A percentile compares a stretch with the other conserved stretches of the same genome.
These are phyloP conservation scores for Pelecanus crispus DNA, from an alignment of 2,113 vertebrate genomes.

Conservation along the genomic window DNA sequence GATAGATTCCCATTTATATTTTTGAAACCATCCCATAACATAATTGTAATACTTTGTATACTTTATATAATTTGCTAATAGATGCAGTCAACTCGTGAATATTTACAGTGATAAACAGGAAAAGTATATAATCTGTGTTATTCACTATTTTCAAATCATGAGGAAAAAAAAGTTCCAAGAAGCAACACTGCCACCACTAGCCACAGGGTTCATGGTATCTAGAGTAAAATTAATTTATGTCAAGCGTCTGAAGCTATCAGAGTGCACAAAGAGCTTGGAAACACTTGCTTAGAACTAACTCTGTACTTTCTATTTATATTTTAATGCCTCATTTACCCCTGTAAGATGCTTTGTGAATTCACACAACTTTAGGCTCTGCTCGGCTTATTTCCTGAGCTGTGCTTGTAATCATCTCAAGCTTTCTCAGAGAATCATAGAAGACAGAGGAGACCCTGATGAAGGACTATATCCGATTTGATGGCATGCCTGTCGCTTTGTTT, in stretches of 20 bases:
- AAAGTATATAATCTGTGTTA: slow-evolving; percentile 29
- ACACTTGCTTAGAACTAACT: slow-evolving; percentile 55
- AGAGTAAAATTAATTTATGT: slow-evolving; percentile 57
- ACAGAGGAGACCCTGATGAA: slow-evolving; percentile 19
- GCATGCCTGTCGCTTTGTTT: slow-evolving; percentile 9
- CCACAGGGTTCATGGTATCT: slow-evolving; percentile 26
- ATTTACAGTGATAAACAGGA: slow-evolving; percentile 44
- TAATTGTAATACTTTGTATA: background rate
- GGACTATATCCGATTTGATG: background rate
- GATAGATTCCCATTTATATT: background rate
- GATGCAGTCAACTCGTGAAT: background rate
- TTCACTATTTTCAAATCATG: slow-evolving; percentile 11
- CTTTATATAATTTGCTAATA: background rate
- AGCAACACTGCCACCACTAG: slow-evolving; percentile 44
- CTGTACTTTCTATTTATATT: slow-evolving; percentile 61
- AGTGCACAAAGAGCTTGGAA: slow-evolving; percentile 39
- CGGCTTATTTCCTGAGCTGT: slow-evolving; percentile 16
- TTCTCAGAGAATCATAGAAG: slow-evolving; percentile 19
- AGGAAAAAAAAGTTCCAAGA: slow-evolving; percentile 41
- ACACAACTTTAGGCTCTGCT: slow-evolving; percentile 11
- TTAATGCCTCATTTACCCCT: slow-evolving; percentile 41
- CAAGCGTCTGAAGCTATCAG: slow-evolving; percentile 50
- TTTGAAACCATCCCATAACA: background rate
- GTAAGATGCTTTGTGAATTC: slow-evolving; percentile 59
- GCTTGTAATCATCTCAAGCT: slow-evolving; percentile 40